Percentiles rank a stretch among this genome's conserved stretches.
phyloP scores from a whole-genome alignment of 2,888 invertebrate genomes.

The Harmothoe impar region DNA sequence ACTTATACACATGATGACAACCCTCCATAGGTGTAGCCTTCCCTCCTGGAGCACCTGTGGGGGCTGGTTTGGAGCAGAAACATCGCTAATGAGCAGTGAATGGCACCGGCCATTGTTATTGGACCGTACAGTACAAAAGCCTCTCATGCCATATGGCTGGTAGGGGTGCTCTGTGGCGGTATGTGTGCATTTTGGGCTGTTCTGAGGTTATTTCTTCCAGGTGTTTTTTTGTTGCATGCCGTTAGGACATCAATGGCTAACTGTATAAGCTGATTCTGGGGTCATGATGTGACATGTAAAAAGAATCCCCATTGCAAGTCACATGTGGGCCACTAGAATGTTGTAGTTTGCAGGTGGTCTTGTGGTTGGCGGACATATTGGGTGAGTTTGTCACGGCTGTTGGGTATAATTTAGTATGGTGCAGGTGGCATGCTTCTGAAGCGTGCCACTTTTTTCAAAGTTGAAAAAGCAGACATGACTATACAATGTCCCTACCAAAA shows the following conservation, averaged over 20 bases:
- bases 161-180: neutral
- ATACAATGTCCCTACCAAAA: no score
- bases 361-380: no score
- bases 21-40: neutral
- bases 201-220: neutral
- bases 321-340: no score
- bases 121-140: neutral
- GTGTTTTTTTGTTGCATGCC: neutral
- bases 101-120: neutral
- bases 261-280: neutral
- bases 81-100: constrained; percentile 19
- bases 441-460: no score
- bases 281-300: no score
- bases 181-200: neutral
- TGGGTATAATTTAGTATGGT: no score
- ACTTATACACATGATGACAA: constrained; percentile 27
- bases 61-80: neutral
- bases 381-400: no score
- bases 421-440: no score
- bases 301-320: no score
- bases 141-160: constrained; percentile 25
- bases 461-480: no score
- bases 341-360: no score
- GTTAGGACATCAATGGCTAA: neutral
- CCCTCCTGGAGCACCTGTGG: neutral